These are phyloP conservation scores for Alauda arvensis DNA, from an alignment of 2,797 vertebrate species.

Conservation along the genomic window DNA sequence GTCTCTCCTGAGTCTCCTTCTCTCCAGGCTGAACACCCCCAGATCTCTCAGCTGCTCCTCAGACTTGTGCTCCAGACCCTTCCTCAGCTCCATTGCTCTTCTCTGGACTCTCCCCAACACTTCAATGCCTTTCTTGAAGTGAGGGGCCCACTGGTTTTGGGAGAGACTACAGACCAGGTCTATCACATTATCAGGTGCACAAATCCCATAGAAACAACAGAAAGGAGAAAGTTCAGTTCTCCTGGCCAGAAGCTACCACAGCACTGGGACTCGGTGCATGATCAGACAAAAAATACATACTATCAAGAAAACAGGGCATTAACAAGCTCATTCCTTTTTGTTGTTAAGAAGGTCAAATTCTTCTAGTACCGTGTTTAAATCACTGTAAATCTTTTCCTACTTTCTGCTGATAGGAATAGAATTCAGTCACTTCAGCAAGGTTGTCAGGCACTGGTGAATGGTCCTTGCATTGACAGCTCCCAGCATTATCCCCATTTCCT, in stretches of 20 bases:
- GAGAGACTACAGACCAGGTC: background rate
- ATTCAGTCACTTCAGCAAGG: conserved; percentile 28
- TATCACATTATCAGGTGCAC: background rate
- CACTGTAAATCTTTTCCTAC: background rate
- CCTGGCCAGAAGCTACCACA: background rate
- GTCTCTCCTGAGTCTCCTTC: background rate
- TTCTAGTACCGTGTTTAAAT: background rate
- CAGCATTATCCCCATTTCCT: conserved; percentile 13
- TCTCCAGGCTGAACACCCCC: background rate
- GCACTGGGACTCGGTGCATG: background rate
- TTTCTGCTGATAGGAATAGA: conserved; percentile 10
- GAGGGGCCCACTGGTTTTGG: background rate
- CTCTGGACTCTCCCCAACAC: background rate
- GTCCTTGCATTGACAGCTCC: conserved; percentile 2
- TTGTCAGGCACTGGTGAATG: background rate
- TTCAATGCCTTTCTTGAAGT: background rate
- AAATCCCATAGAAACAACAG: background rate
- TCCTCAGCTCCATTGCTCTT: background rate
- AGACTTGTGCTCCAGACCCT: background rate
- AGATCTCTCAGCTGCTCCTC: accelerated
- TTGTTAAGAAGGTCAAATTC: background rate
- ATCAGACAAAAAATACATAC: background rate
- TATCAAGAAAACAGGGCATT: background rate
- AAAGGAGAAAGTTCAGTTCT: background rate
- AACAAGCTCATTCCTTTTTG: background rate